Conservation (phyloP, 92 coral and sea anemone genomes). For the Pocillopora meandrina region DNA sequence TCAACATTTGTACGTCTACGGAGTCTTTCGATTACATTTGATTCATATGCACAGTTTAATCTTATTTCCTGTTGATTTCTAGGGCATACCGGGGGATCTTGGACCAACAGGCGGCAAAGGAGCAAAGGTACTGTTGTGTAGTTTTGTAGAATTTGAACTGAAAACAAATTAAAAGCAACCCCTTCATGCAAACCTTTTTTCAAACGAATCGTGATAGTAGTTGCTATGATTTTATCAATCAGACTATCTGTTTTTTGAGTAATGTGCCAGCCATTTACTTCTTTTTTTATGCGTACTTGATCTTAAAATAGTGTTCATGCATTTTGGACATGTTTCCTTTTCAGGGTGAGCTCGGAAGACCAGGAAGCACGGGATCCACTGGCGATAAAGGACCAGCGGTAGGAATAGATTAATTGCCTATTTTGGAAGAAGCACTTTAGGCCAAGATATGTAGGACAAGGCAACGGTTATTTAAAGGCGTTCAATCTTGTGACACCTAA, state of each 20-base stretch:
- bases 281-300: too few relatives aligned
- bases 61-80: not conserved
- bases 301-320: not conserved
- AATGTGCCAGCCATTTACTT: too few relatives aligned
- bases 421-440: too few relatives aligned
- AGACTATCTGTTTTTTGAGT: too few relatives aligned
- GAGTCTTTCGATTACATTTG: not conserved
- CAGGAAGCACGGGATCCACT: constrained; percentile 3
- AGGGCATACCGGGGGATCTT: constrained; percentile 32
- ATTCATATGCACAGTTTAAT: too few relatives aligned
- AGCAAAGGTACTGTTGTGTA: constrained; percentile 4
- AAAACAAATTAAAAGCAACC: not conserved
- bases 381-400: constrained; percentile 26
- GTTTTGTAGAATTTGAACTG: too few relatives aligned
- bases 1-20: not conserved
- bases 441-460: too few relatives aligned
- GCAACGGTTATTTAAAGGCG: too few relatives aligned
- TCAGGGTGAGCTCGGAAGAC: constrained; percentile 32
- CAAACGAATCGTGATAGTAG: not conserved
- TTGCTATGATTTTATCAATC: too few relatives aligned
- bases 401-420: not conserved
- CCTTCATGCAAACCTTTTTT: not conserved
- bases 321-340: not conserved
- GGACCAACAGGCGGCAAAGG: constrained; percentile 36
- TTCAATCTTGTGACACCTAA: too few relatives aligned